Conservation (phyloP, 2,797 vertebrate genomes). For the Xyrichtys novacula region DNA sequence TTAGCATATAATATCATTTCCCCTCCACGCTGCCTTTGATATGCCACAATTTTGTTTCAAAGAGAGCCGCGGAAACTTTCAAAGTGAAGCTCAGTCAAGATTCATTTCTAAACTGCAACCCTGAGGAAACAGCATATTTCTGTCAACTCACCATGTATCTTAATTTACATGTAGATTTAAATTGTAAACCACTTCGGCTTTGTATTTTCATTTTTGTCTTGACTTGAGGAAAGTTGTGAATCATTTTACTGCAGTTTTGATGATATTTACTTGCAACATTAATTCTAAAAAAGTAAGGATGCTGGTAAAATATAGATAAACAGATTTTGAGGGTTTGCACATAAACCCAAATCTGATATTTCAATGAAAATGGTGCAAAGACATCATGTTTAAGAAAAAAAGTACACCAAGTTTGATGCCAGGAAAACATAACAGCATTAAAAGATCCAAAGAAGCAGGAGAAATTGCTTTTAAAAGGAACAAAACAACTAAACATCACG, state of each 20-base stretch:
- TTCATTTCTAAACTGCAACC: constrained; percentile 34
- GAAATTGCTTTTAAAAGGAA: no score
- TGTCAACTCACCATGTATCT: constrained; percentile 16
- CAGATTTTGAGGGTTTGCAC: no score
- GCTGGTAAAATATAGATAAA: no score
- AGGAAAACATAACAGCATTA: no score
- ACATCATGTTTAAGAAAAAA: no score
- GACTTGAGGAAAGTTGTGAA: not conserved
- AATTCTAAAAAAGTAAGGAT: no score
- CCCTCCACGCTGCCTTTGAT: constrained; percentile 51
- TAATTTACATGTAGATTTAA: constrained; percentile 42
- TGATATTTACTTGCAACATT: no score
- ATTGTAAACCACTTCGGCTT: constrained; percentile 5
- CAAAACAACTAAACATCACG: no score
- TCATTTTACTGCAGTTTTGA: not conserved
- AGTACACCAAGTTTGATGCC: no score
- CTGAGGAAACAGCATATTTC: constrained; percentile 11
- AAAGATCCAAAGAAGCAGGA: no score
- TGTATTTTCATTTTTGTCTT: not conserved
- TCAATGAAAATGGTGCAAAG: no score
- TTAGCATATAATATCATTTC: constrained; percentile 66
- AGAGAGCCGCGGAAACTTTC: constrained; percentile 10
- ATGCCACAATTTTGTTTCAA: constrained; percentile 48
- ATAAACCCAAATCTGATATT: no score
- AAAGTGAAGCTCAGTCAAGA: constrained; percentile 31